A percentile compares a stretch with the other conserved stretches of the same genome.
These are phyloP conservation scores for Pontoporia blainvillei DNA, from an alignment of 2,113 vertebrate genomes.

Conservation along the genomic window DNA sequence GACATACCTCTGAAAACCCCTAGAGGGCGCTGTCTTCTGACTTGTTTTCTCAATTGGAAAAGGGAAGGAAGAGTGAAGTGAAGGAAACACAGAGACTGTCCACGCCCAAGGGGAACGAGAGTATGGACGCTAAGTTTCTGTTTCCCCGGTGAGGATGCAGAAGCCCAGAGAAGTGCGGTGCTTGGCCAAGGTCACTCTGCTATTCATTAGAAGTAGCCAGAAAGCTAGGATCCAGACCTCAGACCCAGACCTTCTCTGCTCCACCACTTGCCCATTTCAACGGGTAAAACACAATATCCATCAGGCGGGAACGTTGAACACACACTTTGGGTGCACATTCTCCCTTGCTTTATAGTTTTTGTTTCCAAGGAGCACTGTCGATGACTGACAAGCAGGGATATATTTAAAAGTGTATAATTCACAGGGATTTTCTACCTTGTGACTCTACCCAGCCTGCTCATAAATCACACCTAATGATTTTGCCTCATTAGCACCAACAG, in stretches of 20 bases:
- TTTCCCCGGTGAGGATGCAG: not conserved
- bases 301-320: not conserved
- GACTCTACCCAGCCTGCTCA: not conserved
- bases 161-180: not conserved
- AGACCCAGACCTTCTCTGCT: not conserved
- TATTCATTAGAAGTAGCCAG: not conserved
- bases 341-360: not conserved
- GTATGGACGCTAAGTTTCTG: not conserved
- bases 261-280: not conserved
- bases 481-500: not conserved
- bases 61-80: not conserved
- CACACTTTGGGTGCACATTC: not conserved
- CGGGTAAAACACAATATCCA: not conserved
- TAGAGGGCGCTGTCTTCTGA: conserved; percentile 60
- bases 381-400: not conserved
- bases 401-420: not conserved
- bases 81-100: not conserved
- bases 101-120: not conserved
- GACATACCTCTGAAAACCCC: conserved; percentile 36
- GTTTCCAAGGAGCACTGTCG: not conserved
- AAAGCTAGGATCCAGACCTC: not conserved
- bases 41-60: conserved; percentile 30
- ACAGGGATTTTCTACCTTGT: not conserved
- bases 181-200: not conserved
- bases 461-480: not conserved